These are phyloP conservation scores for Polydrusus tereticollis DNA, from an alignment of 2,888 invertebrate species.

Conservation along the genomic window DNA sequence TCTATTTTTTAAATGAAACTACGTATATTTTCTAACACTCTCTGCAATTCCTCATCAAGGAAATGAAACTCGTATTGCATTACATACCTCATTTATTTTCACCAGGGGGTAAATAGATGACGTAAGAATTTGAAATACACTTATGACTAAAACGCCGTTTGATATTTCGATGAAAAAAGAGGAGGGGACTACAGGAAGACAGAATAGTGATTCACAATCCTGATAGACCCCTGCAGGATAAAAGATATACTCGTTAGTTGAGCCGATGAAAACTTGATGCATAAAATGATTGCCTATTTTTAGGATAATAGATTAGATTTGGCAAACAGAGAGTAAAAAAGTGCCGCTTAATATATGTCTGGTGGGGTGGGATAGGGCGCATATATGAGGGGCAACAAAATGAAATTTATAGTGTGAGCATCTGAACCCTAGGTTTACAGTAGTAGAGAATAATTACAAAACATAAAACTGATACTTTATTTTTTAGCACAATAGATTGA, in stretches of 20 bases:
- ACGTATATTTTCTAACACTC: too few relatives aligned
- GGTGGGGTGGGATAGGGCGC: slow-evolving; percentile 5
- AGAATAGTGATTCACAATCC: slow-evolving; percentile 24
- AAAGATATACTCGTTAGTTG: slow-evolving; percentile 17
- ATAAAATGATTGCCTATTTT: slow-evolving; percentile 29
- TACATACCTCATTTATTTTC: background rate
- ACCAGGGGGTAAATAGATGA: slow-evolving; percentile 28
- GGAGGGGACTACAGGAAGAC: slow-evolving; percentile 18
- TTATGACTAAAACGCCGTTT: slow-evolving; percentile 16
- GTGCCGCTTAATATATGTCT: slow-evolving; percentile 8
- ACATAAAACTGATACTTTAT: too few relatives aligned
- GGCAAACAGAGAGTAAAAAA: slow-evolving; percentile 32
- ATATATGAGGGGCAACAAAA: background rate
- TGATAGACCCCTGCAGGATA: slow-evolving; percentile 26
- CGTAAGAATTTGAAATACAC: slow-evolving; percentile 22
- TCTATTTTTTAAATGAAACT: too few relatives aligned
- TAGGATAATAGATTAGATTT: slow-evolving; percentile 25
- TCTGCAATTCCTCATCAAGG: background rate
- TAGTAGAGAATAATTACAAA: too few relatives aligned
- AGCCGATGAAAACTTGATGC: slow-evolving; percentile 24
- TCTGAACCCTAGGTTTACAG: background rate
- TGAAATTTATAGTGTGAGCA: background rate
- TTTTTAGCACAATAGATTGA: too few relatives aligned
- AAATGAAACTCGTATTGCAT: background rate
- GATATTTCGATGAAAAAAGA: slow-evolving; percentile 24